Conservation (phyloP, 2,888 invertebrate species). For the Tholera decimalis region DNA sequence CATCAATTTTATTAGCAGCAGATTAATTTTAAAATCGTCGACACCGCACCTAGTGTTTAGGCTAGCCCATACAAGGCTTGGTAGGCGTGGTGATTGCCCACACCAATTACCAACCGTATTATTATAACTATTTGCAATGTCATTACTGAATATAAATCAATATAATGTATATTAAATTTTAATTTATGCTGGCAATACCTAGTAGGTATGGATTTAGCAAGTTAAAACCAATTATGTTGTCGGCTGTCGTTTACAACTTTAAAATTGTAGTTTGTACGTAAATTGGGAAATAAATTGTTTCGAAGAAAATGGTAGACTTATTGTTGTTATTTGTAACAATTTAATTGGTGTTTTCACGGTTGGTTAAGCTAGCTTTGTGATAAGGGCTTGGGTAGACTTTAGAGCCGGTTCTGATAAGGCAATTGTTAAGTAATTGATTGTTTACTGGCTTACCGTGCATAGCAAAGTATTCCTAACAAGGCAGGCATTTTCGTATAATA, state of each 20-base stretch:
- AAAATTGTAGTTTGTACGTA: conserved; percentile 40
- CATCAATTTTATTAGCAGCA: conserved; percentile 36
- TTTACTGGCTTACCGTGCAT: not conserved
- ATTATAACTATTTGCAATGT: conserved; percentile 63
- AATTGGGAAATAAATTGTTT: conserved; percentile 34
- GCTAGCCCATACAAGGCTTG: conserved; percentile 55
- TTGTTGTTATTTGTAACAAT: conserved; percentile 31
- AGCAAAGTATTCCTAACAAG: not conserved
- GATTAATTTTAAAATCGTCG: conserved; percentile 57
- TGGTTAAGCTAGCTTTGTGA: conserved; percentile 7
- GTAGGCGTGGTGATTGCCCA: conserved; percentile 60
- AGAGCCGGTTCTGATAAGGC: conserved; percentile 5
- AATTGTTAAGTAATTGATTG: conserved; percentile 11
- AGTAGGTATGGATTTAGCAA: conserved; percentile 56
- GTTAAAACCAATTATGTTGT: conserved; percentile 51
- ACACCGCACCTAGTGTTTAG: conserved; percentile 55
- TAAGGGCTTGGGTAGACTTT: conserved; percentile 16
- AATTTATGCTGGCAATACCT: conserved; percentile 57
- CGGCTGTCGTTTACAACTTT: conserved; percentile 33
- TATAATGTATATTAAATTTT: conserved; percentile 62
- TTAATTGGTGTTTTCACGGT: conserved; percentile 44
- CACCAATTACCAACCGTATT: conserved; percentile 65
- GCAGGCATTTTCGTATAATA: not conserved
- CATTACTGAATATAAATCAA: conserved; percentile 67
- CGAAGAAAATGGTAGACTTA: conserved; percentile 33